Evolutionary conservation across 2,113 vertebrate species (phyloP).

Genomic region (Poicephalus gulielmi): DNA sequence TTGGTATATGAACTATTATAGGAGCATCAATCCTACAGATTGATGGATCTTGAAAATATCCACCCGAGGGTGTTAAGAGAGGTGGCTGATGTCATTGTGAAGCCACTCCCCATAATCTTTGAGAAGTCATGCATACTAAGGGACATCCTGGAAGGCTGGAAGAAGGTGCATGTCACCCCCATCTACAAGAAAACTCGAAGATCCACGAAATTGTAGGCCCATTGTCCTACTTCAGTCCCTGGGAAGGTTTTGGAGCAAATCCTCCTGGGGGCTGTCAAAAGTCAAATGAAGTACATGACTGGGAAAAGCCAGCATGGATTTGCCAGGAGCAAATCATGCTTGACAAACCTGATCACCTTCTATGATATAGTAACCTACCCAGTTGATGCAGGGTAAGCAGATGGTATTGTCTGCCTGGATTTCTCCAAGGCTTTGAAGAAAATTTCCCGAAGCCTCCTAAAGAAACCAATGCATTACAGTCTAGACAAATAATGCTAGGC

Average conservation of each 20-base stretch:
- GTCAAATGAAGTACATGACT: too few species aligned
- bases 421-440: not conserved
- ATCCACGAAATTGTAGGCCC: not conserved
- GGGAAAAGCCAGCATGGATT: too few species aligned
- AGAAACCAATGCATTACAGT: not conserved
- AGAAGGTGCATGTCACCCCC: not conserved
- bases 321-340: not conserved
- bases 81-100: too few species aligned
- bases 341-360: not conserved
- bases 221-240: not conserved
- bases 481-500: not conserved
- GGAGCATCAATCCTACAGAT: not conserved
- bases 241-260: not conserved
- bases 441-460: not conserved
- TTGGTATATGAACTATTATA: not conserved
- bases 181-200: not conserved
- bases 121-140: not conserved
- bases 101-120: not conserved
- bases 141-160: not conserved
- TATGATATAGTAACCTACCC: not conserved
- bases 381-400: not conserved
- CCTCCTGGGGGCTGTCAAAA: not conserved
- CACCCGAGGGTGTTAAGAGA: not conserved
- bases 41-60: not conserved
- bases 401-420: not conserved